Conservation (phyloP, 2,888 invertebrate species). For the Rhagium mordax region DNA sequence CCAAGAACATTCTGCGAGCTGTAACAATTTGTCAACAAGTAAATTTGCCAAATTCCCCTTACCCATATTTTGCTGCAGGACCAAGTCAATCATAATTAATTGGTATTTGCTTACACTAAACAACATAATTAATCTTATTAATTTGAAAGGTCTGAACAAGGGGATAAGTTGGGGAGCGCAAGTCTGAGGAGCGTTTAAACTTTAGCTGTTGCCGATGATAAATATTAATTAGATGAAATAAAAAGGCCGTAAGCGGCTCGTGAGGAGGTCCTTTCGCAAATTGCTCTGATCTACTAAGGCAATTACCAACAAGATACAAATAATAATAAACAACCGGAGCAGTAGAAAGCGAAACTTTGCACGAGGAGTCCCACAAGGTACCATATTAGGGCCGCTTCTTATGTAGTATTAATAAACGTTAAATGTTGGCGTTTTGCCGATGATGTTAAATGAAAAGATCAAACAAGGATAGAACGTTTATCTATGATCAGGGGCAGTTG, state of each 20-base stretch:
- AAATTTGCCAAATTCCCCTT: constrained; percentile 28
- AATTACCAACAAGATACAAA: too few species aligned
- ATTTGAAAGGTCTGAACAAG: constrained; percentile 49
- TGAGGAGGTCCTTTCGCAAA: neutral
- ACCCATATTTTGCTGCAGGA: constrained; percentile 45
- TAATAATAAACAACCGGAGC: too few species aligned
- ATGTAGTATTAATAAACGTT: too few species aligned
- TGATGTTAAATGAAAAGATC: too few species aligned
- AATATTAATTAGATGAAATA: constrained; percentile 32
- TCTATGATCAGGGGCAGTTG: too few species aligned
- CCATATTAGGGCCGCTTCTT: too few species aligned
- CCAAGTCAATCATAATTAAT: constrained; percentile 52
- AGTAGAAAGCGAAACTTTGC: too few species aligned
- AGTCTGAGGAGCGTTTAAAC: constrained; percentile 8
- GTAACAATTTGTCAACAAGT: constrained; percentile 27
- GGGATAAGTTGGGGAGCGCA: constrained; percentile 34
- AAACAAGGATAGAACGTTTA: too few species aligned
- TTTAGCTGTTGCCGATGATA: constrained; percentile 45
- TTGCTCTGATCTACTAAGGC: too few species aligned
- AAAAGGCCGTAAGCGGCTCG: neutral
- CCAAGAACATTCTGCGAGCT: neutral
- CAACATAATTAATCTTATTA: constrained; percentile 51
- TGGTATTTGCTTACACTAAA: constrained; percentile 48
- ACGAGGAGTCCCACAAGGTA: too few species aligned
- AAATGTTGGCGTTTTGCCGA: too few species aligned